These are phyloP conservation scores for Xyrauchen texanus DNA, from an alignment of 2,113 vertebrate species.

Conservation along the genomic window DNA sequence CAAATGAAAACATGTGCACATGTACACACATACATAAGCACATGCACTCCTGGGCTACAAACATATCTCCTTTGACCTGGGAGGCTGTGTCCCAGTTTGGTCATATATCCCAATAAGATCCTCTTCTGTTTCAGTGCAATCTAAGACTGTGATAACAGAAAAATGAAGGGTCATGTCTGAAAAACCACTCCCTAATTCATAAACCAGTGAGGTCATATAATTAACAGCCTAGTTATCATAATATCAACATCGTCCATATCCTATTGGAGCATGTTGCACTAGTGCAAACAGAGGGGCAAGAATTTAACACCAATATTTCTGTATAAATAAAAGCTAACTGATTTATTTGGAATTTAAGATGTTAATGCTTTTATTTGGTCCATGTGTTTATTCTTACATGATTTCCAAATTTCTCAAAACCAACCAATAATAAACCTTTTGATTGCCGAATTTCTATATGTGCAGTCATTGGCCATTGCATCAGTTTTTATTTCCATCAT, in stretches of 20 bases:
- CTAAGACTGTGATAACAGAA: constrained; percentile 54
- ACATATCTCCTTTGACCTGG: constrained; percentile 50
- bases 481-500: too few relatives aligned
- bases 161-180: constrained; percentile 40
- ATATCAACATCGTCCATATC: constrained; percentile 52
- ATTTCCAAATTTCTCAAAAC: background rate
- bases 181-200: constrained; percentile 46
- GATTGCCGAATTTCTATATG: background rate
- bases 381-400: background rate
- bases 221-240: constrained; percentile 55
- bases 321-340: constrained; percentile 20
- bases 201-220: constrained; percentile 55
- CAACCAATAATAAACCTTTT: background rate
- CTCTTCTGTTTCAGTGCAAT: constrained; percentile 53
- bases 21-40: background rate
- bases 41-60: constrained; percentile 34
- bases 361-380: background rate
- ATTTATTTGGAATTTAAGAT: constrained; percentile 9
- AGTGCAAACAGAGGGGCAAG: constrained; percentile 1
- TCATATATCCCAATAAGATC: constrained; percentile 54
- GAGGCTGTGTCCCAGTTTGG: constrained; percentile 32
- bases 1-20: constrained; percentile 17
- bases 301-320: constrained; percentile 12
- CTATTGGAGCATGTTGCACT: constrained; percentile 33
- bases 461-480: too few relatives aligned